phyloP scores from a whole-genome alignment of 1,140 invertebrate genomes.

The Eumaeus atala region DNA sequence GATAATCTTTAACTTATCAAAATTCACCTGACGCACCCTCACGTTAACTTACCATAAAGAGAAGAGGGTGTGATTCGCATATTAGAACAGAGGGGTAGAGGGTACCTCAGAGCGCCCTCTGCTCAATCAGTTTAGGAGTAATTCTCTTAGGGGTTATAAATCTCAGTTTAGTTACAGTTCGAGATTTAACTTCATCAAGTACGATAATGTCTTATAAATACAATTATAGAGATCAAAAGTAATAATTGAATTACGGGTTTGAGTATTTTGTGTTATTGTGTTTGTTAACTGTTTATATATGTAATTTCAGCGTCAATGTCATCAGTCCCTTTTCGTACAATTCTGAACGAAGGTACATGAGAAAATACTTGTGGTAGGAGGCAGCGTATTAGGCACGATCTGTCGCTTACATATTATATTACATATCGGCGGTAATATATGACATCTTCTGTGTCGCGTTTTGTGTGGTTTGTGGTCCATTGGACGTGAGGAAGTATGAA shows the following conservation, averaged over 20 bases:
- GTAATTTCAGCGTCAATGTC: too few species aligned
- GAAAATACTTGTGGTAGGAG: too few species aligned
- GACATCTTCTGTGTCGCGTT: too few species aligned
- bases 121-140: constrained; percentile 57
- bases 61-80: constrained; percentile 37
- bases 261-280: too few species aligned
- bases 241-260: not conserved
- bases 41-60: constrained; percentile 7
- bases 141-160: constrained; percentile 68
- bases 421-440: too few species aligned
- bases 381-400: too few species aligned
- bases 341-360: too few species aligned
- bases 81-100: constrained; percentile 29
- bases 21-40: constrained; percentile 19
- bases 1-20: not conserved
- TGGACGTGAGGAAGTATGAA: too few species aligned
- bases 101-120: constrained; percentile 23
- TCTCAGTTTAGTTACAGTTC: constrained; percentile 54
- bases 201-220: constrained; percentile 45
- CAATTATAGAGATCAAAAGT: constrained; percentile 52
- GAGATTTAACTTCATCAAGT: constrained; percentile 51
- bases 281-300: too few species aligned
- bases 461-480: too few species aligned
- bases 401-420: too few species aligned
- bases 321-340: too few species aligned